Base-by-base conservation (phyloP, 2,888 invertebrate species). In the Sphaerophoria rueppellii region DNA sequence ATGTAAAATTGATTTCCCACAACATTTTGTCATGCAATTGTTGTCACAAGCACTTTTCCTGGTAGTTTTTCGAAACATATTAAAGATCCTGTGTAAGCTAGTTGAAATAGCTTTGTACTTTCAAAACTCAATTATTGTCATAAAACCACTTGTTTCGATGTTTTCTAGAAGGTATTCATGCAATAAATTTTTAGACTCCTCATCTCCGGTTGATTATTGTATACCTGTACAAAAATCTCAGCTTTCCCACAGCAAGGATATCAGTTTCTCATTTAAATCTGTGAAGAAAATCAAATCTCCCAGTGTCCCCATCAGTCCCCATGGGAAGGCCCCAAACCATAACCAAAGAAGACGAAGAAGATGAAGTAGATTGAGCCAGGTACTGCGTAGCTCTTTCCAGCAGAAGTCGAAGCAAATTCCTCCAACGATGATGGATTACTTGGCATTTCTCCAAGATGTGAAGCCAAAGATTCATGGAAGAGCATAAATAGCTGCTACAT, bases 211-310 rank as follows among this genome's bases (percentile, higher is more conserved):
- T n/a, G n/a, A n/a, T n/a, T n/a, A n/a, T n/a, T n/a, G n/a, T n/a
- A n/a, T n/a, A 24, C 16, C 2, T 24, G 24, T 16, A 14, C 24
- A 24, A 50, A 73, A 69, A 77, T 77, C 67, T 57, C 73, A 78
- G 40, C 52, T 40, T 63, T 63, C 74, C 71, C 82, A 83, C 48
- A 43, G 24, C 43, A 75, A 71, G 82, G 71, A 75, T 83, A 83
- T 83, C 82, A 75, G 71, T 79, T 79, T 72, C 75, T 52, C 71
- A 83, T 75, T 79, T 67, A 34, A 79, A 79, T 83, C 75, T 75
- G 55, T 72, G 79, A 60, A 74, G 79, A 60, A 74, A 79, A 83
- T 83, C 82, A 79, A 83, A 83, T 79, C 71, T 60, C 34, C 35
- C 9, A 74, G 63, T 69, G 52, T 67, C 54, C 54, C 32, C 24